These are phyloP conservation scores for Cinclus mexicanus DNA, from an alignment of 2,113 vertebrate species.

Conservation along the genomic window DNA sequence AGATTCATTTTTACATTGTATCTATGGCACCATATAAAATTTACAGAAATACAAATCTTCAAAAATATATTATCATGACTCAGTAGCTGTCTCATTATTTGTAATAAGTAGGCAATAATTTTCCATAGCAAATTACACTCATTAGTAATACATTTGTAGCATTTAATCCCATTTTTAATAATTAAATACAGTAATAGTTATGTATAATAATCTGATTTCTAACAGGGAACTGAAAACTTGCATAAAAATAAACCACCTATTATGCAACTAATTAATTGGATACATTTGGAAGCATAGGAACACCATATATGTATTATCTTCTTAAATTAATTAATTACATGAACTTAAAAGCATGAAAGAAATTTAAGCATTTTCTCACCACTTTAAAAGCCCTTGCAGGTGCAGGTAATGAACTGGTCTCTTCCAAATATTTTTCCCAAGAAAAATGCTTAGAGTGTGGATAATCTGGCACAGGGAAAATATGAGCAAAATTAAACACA, in stretches of 20 bases:
- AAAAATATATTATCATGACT: neutral
- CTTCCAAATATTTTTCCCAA: slow-evolving; percentile 87
- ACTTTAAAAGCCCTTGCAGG: slow-evolving; percentile 88
- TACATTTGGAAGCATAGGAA: neutral
- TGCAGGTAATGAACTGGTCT: slow-evolving; percentile 83
- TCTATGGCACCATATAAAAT: neutral
- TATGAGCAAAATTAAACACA: neutral
- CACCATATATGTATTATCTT: neutral
- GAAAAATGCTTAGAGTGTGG: slow-evolving; percentile 82
- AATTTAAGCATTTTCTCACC: slow-evolving; percentile 60
- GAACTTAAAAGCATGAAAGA: neutral
- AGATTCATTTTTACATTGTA: neutral
- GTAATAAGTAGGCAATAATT: neutral
- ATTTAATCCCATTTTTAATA: neutral
- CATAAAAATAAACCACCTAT: neutral
- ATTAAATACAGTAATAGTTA: slow-evolving; percentile 4
- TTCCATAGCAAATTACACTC: neutral
- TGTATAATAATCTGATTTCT: neutral
- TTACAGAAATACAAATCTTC: neutral
- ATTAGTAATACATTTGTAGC: neutral
- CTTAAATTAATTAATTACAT: neutral
- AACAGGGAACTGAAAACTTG: neutral
- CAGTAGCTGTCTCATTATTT: neutral
- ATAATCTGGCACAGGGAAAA: slow-evolving; percentile 73
- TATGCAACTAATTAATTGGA: neutral